phyloP scores from a whole-genome alignment of 2,113 vertebrate genomes.

The Halcyon senegalensis region DNA sequence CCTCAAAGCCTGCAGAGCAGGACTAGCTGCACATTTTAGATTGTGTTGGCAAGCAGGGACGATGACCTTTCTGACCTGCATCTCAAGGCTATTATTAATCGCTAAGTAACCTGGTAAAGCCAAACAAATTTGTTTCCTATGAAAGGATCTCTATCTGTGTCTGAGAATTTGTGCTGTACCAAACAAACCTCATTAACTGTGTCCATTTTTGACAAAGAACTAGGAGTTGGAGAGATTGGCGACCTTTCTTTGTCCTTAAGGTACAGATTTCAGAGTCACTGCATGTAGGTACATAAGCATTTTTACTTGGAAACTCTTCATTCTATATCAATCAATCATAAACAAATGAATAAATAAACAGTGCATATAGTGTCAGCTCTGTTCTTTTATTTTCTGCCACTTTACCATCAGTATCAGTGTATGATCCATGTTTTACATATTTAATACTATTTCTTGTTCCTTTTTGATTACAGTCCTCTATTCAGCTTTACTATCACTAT shows the following conservation, averaged over 20 bases:
- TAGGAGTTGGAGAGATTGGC: conserved; percentile 77
- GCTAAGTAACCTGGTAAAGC: conserved; percentile 94
- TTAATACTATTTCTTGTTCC: neutral
- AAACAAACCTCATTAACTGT: conserved; percentile 96
- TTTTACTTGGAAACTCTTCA: conserved; percentile 58
- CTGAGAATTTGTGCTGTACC: conserved; percentile 90
- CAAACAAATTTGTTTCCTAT: conserved; percentile 98
- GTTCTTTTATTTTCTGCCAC: conserved; percentile 22
- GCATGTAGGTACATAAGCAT: conserved; percentile 57
- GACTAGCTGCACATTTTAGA: conserved; percentile 72
- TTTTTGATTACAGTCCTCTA: neutral
- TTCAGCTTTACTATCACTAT: neutral
- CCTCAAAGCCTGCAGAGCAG: conserved; percentile 39
- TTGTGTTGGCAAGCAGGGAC: conserved; percentile 69
- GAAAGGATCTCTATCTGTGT: conserved; percentile 97
- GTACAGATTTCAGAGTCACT: conserved; percentile 73
- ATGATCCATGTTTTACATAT: neutral
- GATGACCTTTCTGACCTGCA: conserved; percentile 87
- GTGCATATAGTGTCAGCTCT: neutral
- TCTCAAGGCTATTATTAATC: conserved; percentile 93
- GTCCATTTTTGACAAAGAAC: conserved; percentile 89
- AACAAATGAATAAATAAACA: conserved; percentile 33
- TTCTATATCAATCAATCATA: conserved; percentile 39
- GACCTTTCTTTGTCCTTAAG: conserved; percentile 87
- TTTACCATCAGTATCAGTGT: neutral